phyloP scores from a whole-genome alignment of 2,113 vertebrate species.

The Pristiophorus japonicus region DNA sequence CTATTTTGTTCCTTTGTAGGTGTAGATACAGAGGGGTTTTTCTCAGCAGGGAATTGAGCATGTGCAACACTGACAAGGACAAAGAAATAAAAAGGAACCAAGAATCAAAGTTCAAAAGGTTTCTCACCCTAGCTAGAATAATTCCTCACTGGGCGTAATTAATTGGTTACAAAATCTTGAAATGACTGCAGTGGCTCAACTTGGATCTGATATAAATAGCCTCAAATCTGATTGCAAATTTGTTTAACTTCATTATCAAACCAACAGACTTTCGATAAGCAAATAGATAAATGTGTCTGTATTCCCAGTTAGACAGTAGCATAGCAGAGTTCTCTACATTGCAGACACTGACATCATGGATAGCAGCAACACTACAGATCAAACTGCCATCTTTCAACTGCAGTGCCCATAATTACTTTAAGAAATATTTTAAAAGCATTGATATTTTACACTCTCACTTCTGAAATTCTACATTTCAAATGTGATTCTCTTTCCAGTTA shows the following conservation, averaged over 20 bases:
- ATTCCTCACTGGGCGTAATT: constrained; percentile 6
- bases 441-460: not conserved
- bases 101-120: constrained; percentile 26
- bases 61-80: constrained; percentile 32
- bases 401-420: not conserved
- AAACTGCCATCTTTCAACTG: not conserved
- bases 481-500: not conserved
- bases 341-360: not conserved
- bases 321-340: not conserved
- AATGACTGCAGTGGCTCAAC: not conserved
- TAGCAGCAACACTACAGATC: not conserved
- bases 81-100: constrained; percentile 30
- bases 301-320: not conserved
- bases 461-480: not conserved
- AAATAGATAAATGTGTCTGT: constrained; percentile 20
- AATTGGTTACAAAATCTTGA: constrained; percentile 24
- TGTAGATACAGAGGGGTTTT: constrained; percentile 8
- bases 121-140: constrained; percentile 13
- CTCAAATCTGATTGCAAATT: constrained; percentile 19
- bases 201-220: constrained; percentile 30
- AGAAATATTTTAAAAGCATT: constrained; percentile 1
- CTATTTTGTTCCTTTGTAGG: constrained; percentile 28
- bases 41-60: constrained; percentile 35
- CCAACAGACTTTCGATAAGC: not conserved
- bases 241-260: constrained; percentile 2